Base-by-base conservation (phyloP, 2,113 vertebrate species). In the Pseudorhombus dupliciocellatus region DNA sequence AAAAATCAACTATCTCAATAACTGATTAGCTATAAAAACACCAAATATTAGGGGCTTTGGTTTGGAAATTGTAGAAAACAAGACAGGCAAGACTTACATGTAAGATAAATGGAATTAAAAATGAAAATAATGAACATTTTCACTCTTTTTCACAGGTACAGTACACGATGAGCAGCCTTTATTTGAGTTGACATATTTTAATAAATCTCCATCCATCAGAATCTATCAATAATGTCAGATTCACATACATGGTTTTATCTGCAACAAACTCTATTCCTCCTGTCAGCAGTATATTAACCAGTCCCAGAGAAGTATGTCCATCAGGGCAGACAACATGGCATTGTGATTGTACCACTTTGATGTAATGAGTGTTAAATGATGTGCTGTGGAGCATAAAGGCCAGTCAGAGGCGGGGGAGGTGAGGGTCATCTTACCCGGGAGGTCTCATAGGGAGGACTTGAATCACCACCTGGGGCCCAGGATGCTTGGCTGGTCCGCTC, bases 401-500 rank as follows among this genome's bases (percentile, higher is more conserved):
- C 78, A 75, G 40, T 81, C 79, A 64, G 74, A 76, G 75, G 76
- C 3, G 30, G 72, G 72, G 81, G 83, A 62, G 67, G 66, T 70
- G 68, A 24, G 83, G 80, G 75, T 73, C 62, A 72, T 92, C 97
- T 98, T 96, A 99, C 98, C 96, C 95, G 94, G 84, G 97, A 95
- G 88, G 97, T 93, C 64, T 99, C 96, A 67, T 95, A 98, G 4
- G 97, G 95, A 65, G 98, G 97, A 88, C 96, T 99, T 90, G 96
- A 92, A 85, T 96, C 96, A 83, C 95, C 94, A 68, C 95, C 95
- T 93, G 97, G 75, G 94, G 94, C 95, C 98, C 97, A 99, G 68
- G 96, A 95, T 18, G 95, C 87, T 66, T 96, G 91, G 90, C 90
- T 94, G 91, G 95, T 94, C 90, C 97, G 89, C 88, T 99, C 98